Conservation (phyloP, 2,888 invertebrate species). For the Iphiclides podalirius region DNA sequence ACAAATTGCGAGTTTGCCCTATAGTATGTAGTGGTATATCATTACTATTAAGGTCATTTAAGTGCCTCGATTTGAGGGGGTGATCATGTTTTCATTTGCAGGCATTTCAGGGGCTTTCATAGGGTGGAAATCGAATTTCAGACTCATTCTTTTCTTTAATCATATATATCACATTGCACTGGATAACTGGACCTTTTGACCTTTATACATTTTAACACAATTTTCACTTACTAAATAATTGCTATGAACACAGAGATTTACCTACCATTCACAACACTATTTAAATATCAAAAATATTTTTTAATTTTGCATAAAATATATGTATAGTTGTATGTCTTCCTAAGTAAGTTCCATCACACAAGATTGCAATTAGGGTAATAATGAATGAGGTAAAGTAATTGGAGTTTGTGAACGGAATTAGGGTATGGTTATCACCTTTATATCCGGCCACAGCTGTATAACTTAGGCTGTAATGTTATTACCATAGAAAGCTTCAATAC, state of each 20-base stretch:
- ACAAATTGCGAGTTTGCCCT: conserved; percentile 69
- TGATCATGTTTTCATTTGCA: conserved; percentile 61
- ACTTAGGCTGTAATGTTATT: conserved; percentile 54
- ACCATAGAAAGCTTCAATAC: conserved; percentile 56
- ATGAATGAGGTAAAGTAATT: conserved; percentile 43
- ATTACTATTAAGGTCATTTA: conserved; percentile 76
- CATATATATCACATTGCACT: conserved; percentile 9
- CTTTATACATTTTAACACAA: neutral
- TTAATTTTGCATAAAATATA: conserved; percentile 50
- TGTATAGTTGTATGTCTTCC: conserved; percentile 76
- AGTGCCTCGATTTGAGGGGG: conserved; percentile 76
- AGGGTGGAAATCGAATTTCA: conserved; percentile 2
- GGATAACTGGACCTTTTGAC: neutral
- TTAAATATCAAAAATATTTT: conserved; percentile 16
- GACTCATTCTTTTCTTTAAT: conserved; percentile 4
- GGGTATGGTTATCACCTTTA: conserved; percentile 58
- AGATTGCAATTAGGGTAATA: conserved; percentile 53
- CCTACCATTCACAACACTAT: neutral
- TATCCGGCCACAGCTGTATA: conserved; percentile 65
- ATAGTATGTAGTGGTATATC: conserved; percentile 75
- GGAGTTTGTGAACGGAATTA: conserved; percentile 52
- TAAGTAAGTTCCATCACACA: conserved; percentile 68
- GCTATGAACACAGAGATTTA: neutral
- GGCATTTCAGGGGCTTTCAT: conserved; percentile 32
- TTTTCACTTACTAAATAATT: neutral